phyloP scores from a whole-genome alignment of 2,113 vertebrate genomes.

The Cottus gobio region DNA sequence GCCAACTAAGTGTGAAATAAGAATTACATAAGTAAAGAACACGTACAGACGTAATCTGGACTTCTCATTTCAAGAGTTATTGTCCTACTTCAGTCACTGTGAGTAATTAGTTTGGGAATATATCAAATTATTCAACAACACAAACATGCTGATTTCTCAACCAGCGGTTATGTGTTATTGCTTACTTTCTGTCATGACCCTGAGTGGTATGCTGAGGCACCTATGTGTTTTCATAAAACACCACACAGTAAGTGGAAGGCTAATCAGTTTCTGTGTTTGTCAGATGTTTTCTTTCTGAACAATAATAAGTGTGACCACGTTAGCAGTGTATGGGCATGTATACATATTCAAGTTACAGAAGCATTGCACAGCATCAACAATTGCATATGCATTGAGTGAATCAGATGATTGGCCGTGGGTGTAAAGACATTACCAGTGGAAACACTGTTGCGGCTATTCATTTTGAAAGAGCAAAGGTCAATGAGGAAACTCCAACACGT shows the following conservation, averaged over 20 bases:
- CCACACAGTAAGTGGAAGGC: neutral
- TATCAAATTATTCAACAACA: neutral
- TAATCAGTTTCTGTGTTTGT: neutral
- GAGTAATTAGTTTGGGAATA: neutral
- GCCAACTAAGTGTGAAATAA: neutral
- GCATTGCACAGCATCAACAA: neutral
- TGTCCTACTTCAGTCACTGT: neutral
- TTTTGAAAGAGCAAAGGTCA: neutral
- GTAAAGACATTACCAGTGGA: neutral
- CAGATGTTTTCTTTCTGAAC: neutral
- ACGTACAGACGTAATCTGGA: neutral
- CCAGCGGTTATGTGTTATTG: neutral
- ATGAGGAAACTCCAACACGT: too few species aligned
- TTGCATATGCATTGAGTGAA: neutral
- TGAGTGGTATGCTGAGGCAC: neutral
- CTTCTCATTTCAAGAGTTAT: neutral
- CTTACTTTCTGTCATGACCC: neutral
- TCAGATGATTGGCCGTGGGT: neutral
- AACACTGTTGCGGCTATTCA: neutral
- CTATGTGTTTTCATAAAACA: neutral
- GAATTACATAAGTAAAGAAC: too few species aligned
- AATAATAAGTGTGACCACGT: neutral
- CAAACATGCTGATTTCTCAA: neutral
- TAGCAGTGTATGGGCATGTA: too few species aligned
- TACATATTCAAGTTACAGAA: too few species aligned